Base-by-base conservation (phyloP, 1,140 invertebrate species). In the Steinernema feltiae region DNA sequence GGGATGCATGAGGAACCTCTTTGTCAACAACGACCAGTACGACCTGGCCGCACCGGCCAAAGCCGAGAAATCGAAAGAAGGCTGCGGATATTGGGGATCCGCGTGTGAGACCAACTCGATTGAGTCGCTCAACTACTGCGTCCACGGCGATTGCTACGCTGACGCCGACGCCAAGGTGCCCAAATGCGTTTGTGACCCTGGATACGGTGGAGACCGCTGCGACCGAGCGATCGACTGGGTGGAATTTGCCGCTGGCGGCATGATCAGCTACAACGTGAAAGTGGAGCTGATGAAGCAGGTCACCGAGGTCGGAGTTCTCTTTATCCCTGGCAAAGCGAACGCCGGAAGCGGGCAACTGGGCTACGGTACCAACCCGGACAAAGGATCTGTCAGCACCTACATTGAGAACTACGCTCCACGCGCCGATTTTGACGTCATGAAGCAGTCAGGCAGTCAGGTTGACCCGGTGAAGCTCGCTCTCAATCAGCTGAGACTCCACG, bases 131-230 rank as follows among this genome's bases (percentile, higher is more conserved):
- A 79, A 69, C 30, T 48, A 74, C 41, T 84, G 83, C 72, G 70
- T 78, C 21, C 77, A 83, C 73, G 85, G 84, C 35, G 85, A 86
- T 31, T 85, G 84, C 41, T 84, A 76, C 72, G 82, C 80, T 21
- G 79, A 86, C 24, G 27, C 48, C 1, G 48, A 70, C 17, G n/a
- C 76, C 15, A 69, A 70, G 30, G 73, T 80, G 32, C 73, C 82
- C 1, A 84, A 84, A 69, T 85, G 84, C 76, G 73, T 76, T 1
- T 85, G 84, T 48, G 82, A 80, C 70, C 85, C 85, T 1, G 84
- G 84, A 30, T 85, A 63, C 69, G 74, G 79, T 12, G 84, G 84
- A 21, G 76, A 84, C 3, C 30, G 76, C 18, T 85, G 84, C 69
- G 84, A 85, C 15, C 18, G 70, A 15, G 15, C 70, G 31, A 77